Evolutionary conservation across 2,888 invertebrate species (phyloP), one percentile per base, ranked within the genome.

Genomic region (Meganola albula): DNA sequence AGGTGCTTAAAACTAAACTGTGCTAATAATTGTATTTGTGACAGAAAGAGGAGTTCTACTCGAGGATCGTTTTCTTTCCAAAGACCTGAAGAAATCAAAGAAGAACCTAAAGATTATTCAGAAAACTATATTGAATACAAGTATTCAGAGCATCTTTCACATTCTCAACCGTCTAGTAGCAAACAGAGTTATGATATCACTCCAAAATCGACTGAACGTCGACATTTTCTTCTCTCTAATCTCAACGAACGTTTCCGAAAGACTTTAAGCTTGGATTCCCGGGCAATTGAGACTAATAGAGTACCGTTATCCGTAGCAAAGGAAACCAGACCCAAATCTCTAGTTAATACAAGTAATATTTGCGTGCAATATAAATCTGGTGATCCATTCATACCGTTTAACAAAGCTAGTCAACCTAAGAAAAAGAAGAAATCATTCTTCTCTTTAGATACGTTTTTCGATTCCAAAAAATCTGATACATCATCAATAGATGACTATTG

Each of bases 351-450:
- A 0, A 74, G 75, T 31, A 79, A 79, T 43, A 74, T 82, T 42
- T 74, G 71, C 54, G 73, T 82, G 10, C 82, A 71, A 26, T 74
- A 65, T 11, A 76, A 71, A 56, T 45, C 71, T 4, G 61, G 58
- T 1, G 77, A 80, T 9, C 66, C 72, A 4, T 74, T 77, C n/a
- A 39, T 65, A 10, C 48, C 65, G 8, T 77, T 76, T 63, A 76
- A 68, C 29, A 84, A 83, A 49, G 43, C 66, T 16, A 68, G 44
- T 34, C 83, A 79, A 40, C 78, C 77, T 1, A 86, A 86, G 47
- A 87, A 86, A 46, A 86, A 84, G 57, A 67, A 86, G 4, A 86
- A 83, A 49, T 86, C 86, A 0, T 86, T 87, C 48, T 87, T 87
- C 45, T 86, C 87, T 1, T 49, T 87, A n/a, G 87, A 87, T 35